Evolutionary conservation across 2,113 vertebrate genomes (phyloP), one percentile per base, ranked within the genome.

Genomic region (Microtus richardsoni): DNA sequence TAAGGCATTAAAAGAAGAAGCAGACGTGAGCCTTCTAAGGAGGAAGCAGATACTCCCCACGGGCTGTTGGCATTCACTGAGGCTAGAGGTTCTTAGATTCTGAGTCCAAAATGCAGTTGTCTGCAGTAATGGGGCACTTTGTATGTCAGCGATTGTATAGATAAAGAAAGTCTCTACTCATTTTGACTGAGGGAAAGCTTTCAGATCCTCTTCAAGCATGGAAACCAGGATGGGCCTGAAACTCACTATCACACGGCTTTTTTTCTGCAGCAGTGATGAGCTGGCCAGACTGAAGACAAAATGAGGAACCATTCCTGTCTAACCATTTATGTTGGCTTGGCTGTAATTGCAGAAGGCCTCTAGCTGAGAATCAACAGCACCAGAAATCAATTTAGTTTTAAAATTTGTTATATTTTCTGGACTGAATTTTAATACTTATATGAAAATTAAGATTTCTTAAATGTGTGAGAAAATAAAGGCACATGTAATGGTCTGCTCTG

Each of bases 101-200:
- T 88, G 28, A 77, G 28, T 95, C 39, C 39, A 70, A 92, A 89
- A 94, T 68, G 36, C 19, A 47, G 39, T 64, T 68, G 66, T 88
- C 58, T n/a, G 12, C 28, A 41, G 36, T 41, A 93, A 73, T 14
- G 39, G 58, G 47, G 82, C 41, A 68, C 60, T 85, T 79, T 73
- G 39, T 82, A 36, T 11, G 49, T 71, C 66, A 30, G 36, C 16
- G 73, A 41, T 88, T 82, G 39, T 64, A 12, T 26, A 85, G 70
- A 74, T 80, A 87, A 96, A 87, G 79, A 92, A 80, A 64, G 64
- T 70, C n/a, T 93, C 58, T 30, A 87, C 44, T 89, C 64, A 92
- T 58, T 78, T 66, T 85, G 88, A 54, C 80, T 47, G 24, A 17
- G n/a, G 4, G 73, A 68, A 64, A 49, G 41, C 52, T 94, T 91